phyloP scores from a whole-genome alignment of 2,113 vertebrate species.

The Redunca redunca region DNA sequence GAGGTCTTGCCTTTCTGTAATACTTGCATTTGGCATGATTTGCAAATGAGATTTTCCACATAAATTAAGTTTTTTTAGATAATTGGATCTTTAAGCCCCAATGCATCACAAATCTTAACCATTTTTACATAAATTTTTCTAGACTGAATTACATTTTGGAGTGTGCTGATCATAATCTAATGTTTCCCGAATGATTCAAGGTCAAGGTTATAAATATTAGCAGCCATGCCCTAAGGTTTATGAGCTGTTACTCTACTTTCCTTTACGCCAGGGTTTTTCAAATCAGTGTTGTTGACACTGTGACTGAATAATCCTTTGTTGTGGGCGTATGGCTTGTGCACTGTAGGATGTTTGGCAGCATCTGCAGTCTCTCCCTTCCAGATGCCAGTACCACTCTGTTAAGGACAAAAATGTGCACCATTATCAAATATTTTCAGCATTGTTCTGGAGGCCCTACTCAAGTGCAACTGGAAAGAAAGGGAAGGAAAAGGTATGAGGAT shows the following conservation, averaged over 20 bases:
- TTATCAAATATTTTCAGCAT: background rate
- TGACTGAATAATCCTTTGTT: background rate
- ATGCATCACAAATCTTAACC: constrained; percentile 3
- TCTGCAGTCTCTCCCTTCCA: background rate
- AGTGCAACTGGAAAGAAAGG: background rate
- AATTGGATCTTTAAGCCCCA: background rate
- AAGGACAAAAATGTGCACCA: background rate
- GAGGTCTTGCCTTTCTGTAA: constrained; percentile 37
- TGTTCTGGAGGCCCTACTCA: background rate
- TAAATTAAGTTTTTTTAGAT: background rate
- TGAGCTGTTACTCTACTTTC: background rate
- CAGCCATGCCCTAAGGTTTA: background rate
- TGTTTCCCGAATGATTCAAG: background rate
- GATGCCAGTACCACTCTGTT: background rate
- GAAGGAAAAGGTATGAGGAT: background rate
- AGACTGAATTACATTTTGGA: background rate
- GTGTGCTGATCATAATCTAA: background rate
- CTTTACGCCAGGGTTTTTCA: background rate
- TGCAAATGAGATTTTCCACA: constrained; percentile 2
- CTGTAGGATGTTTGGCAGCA: background rate
- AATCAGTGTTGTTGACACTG: background rate
- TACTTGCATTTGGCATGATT: constrained; percentile 16
- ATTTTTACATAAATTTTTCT: background rate
- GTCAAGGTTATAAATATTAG: background rate
- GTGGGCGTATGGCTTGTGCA: background rate